Base-by-base conservation (phyloP, 2,113 vertebrate genomes). In the Heterotis niloticus region DNA sequence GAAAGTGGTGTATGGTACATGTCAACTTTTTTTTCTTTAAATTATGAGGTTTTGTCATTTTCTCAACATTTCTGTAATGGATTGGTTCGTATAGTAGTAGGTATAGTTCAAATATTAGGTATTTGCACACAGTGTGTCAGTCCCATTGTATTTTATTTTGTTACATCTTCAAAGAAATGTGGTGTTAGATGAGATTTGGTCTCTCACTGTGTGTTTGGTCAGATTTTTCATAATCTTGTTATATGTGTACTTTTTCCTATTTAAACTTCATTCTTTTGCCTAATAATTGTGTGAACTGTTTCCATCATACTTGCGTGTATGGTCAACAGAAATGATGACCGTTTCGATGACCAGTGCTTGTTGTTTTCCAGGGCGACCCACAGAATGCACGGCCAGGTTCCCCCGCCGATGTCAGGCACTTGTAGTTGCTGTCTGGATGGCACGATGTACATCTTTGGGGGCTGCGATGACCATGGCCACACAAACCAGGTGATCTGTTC, bases 381-480 rank as follows among this genome's bases (percentile, higher is more conserved):
- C 83, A 86, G 92, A 57, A 96, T 95, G 94, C 88, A 91, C 80
- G 97, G 97, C 44, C 93, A 95, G 1, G 82, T 95, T 0, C 96
- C 97, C 26, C 93, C 95, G 14, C 91, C 94, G 66, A 96, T 98
- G 96, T 98, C 97, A 0, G 96, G 97, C 76, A 94, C 93, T 78
- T 98, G 97, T 75, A 92, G 95, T 78, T 94, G 94, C 5, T 94
- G 88, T 82, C 85, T 98, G 77, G 88, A 94, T 67, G 95, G 95
- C 54, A 90, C 91, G 81, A 87, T 98, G 73, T 96, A 94, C 84
- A 90, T 98, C 85, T 98, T 98, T 88, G 97, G 96, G 87, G 97
- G 97, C 80, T 98, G 95, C 88, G 91, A 96, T 88, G 94, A 97
- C 81, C 94, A 93, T 86, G 96, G 95, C 85, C 97, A 98, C 89